A percentile compares a stretch with the other conserved stretches of the same genome.
These are phyloP conservation scores for Endotricha flammealis DNA, from an alignment of 2,888 invertebrate genomes.

Conservation along the genomic window DNA sequence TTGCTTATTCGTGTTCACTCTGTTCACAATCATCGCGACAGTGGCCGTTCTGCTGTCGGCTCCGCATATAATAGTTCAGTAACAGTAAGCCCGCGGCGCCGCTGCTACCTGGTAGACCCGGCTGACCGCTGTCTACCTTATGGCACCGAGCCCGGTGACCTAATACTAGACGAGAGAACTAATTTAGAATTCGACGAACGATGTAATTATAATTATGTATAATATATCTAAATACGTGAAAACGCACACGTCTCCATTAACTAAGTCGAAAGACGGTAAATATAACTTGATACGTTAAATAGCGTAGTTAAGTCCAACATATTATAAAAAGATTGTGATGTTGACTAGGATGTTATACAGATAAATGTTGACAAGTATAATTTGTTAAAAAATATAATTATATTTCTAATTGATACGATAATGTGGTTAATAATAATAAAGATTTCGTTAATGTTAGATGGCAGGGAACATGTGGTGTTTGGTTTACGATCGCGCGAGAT, in stretches of 20 bases:
- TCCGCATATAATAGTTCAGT: slow-evolving; percentile 97
- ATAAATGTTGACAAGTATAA: slow-evolving; percentile 64
- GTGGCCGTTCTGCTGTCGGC: slow-evolving; percentile 94
- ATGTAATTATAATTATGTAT: slow-evolving; percentile 42
- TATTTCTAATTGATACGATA: slow-evolving; percentile 46
- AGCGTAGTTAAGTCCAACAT: slow-evolving; percentile 56
- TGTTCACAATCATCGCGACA: slow-evolving; percentile 95
- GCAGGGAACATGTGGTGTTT: slow-evolving; percentile 18
- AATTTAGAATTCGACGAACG: slow-evolving; percentile 42
- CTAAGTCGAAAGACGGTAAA: slow-evolving; percentile 64
- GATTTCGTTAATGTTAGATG: slow-evolving; percentile 23
- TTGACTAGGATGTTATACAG: slow-evolving; percentile 64
- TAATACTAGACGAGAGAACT: slow-evolving; percentile 61
- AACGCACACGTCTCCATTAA: slow-evolving; percentile 68
- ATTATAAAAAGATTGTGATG: slow-evolving; percentile 72
- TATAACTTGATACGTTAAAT: slow-evolving; percentile 43
- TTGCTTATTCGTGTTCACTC: slow-evolving; percentile 96
- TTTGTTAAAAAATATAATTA: slow-evolving; percentile 63
- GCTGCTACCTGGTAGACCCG: neutral
- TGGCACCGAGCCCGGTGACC: slow-evolving; percentile 15
- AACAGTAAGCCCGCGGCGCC: slow-evolving; percentile 80
- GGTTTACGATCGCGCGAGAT: slow-evolving; percentile 9
- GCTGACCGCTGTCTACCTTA: neutral
- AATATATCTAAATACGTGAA: slow-evolving; percentile 54
- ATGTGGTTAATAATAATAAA: slow-evolving; percentile 30